Percentiles rank a stretch among this genome's conserved stretches.
These are phyloP conservation scores for Charaxes varanes DNA, from an alignment of 1,140 invertebrate species.

Conservation along the genomic window DNA sequence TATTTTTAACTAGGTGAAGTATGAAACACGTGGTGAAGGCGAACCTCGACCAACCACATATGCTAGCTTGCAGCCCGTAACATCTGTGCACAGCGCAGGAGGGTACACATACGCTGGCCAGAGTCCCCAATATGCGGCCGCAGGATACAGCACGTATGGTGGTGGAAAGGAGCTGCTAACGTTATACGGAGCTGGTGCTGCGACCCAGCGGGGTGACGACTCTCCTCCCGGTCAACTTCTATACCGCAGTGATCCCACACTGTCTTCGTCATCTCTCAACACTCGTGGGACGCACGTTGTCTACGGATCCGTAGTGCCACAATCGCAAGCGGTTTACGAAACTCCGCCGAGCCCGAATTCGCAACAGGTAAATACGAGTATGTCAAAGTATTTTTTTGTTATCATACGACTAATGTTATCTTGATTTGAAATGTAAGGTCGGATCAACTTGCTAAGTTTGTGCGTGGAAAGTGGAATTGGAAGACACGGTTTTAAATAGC, in stretches of 20 bases:
- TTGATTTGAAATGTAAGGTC: no score
- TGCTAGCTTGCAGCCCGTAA: slow-evolving; percentile 67
- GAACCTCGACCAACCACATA: slow-evolving; percentile 58
- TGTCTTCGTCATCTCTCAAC: slow-evolving; percentile 73
- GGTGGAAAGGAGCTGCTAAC: slow-evolving; percentile 57
- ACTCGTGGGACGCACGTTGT: slow-evolving; percentile 58
- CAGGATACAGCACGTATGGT: slow-evolving; percentile 42
- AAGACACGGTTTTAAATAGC: no score
- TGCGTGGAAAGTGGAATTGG: no score
- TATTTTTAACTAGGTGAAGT: slow-evolving; percentile 43
- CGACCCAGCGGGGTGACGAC: slow-evolving; percentile 45
- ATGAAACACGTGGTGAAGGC: slow-evolving; percentile 55
- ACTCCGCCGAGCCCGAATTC: slow-evolving; percentile 74
- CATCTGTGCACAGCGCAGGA: slow-evolving; percentile 41
- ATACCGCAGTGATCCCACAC: slow-evolving; percentile 76
- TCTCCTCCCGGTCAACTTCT: slow-evolving; percentile 62
- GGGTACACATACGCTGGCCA: slow-evolving; percentile 47
- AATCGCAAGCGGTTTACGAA: slow-evolving; percentile 66
- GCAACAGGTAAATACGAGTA: slow-evolving; percentile 65
- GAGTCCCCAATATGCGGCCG: slow-evolving; percentile 53
- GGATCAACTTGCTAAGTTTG: no score
- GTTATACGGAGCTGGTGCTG: slow-evolving; percentile 45
- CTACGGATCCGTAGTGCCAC: slow-evolving; percentile 54
- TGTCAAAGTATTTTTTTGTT: no score
- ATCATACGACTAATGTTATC: no score